Base-by-base conservation (phyloP, 2,888 invertebrate genomes). In the Coelopa pilipes region DNA sequence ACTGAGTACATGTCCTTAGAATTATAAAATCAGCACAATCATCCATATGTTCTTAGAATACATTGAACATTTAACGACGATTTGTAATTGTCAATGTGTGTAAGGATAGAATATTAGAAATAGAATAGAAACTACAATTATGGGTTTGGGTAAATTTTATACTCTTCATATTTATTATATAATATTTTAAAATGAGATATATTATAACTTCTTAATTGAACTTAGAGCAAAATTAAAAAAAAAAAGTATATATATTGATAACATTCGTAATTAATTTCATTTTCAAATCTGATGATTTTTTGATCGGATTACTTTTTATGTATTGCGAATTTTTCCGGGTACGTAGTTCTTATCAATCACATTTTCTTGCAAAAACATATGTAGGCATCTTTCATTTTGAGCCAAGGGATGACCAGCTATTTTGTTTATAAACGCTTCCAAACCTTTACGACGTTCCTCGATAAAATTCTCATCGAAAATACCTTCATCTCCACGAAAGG, bases 401-500 rank as follows among this genome's bases (percentile, higher is more conserved):
- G 99, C 99, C 86, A 99, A 89, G 3, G 99, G 99, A 89, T 99
- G 99, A 74, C 99, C 99, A 70, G 98, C 98, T 86, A 99, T 97
- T 91, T 99, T 99, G 90, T 99, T 99, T 82, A 99, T 95, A 89
- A 99, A 99, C 85, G 94, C 92, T 91, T 99, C 99, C 83, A 99
- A 90, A 78, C 94, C 98, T 91, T 98, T 98, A 88, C 98, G 93
- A 83, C 99, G 92, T 82, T 99, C 98, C 88, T 99, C 99, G 85
- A 99, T 99, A 87, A 99, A 99, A 85, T 97, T 98, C 85, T 99
- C 99, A 88, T 99, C 99, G 88, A 97, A 99, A 83, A 99, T 97
- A 72, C 99, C 99, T 89, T 99, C 99, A 86, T 99, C 99, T 15
- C 96, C 94, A 79, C 99, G 92, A 89, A 99, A 99, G 21, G 99